Evolutionary conservation across 2,888 invertebrate species (phyloP), one percentile per base, ranked within the genome.

Genomic region (Euphydryas editha): DNA sequence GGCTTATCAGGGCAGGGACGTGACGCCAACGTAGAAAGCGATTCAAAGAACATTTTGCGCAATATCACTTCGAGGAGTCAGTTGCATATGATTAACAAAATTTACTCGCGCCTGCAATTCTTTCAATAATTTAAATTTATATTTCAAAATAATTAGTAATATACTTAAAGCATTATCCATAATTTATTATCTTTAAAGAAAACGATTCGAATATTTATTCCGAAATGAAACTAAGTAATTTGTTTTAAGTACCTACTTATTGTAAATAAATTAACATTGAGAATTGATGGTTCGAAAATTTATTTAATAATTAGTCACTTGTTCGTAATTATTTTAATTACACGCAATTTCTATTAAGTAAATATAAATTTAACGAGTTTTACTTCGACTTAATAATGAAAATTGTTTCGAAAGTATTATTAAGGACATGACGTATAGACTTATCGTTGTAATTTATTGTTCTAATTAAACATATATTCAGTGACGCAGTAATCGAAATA

Each of bases 31-130:
- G 87, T 87, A 85, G 87, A 88, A 87, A 89, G 86, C 86, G 84
- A 86, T 85, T 86, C 86, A 85, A 87, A 86, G 85, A 87, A 84
- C 84, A 75, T 79, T 84, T 87, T 87, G 82, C 84, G 86, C 81
- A 88, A 88, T 79, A 72, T 74, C 72, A 76, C 73, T 72, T 75
- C 75, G 75, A 79, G 77, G 77, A 80, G 78, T 81, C 75, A 77
- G 81, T 82, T 85, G 75, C 81, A 80, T 82, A 83, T 83, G 78
- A 85, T 82, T 84, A 81, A 79, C 71, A 76, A 78, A 76, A 76
- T 68, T 72, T 67, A 66, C 60, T 39, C 55, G 57, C 37, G 64
- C 61, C 59, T 62, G 59, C 66, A 62, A 57, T 67, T 60, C 36
- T 61, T 68, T 62, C n/a, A 42, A 56, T 51, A 65, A 69, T 20